These are phyloP conservation scores for Prunella himalayana DNA, from an alignment of 2,113 vertebrate species.

Conservation along the genomic window DNA sequence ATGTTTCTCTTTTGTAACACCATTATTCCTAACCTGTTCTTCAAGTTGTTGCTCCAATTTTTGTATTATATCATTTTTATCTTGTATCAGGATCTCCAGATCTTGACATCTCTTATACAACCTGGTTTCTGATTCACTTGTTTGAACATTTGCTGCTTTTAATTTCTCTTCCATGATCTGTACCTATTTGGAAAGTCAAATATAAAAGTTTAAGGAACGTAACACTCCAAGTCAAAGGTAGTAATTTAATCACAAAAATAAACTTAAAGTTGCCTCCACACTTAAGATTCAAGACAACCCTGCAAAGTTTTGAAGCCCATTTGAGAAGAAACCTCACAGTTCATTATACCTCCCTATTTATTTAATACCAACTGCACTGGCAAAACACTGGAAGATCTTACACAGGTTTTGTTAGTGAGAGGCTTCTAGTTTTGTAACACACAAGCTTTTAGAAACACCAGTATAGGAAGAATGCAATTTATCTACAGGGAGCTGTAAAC, in stretches of 20 bases:
- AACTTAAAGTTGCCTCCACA: neutral
- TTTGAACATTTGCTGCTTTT: conserved; percentile 85
- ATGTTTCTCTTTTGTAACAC: neutral
- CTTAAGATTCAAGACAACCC: neutral
- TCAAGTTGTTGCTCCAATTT: conserved; percentile 89
- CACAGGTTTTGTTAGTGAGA: neutral
- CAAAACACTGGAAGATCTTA: neutral
- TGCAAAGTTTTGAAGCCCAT: neutral
- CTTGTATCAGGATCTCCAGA: conserved; percentile 82
- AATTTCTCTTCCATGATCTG: conserved; percentile 97
- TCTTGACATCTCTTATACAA: conserved; percentile 90
- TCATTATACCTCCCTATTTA: neutral
- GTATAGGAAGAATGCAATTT: neutral
- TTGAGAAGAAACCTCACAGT: neutral
- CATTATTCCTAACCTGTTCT: conserved; percentile 84
- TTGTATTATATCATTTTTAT: conserved; percentile 87
- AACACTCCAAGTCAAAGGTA: neutral
- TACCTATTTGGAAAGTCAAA: conserved; percentile 75
- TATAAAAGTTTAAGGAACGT: neutral
- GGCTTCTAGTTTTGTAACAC: neutral
- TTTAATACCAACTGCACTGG: neutral
- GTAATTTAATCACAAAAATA: neutral
- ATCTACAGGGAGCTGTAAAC: neutral
- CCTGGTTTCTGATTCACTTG: conserved; percentile 83
- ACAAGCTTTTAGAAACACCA: neutral